phyloP scores from a whole-genome alignment of 2,113 vertebrate genomes.

The Pollimyrus isidori region DNA sequence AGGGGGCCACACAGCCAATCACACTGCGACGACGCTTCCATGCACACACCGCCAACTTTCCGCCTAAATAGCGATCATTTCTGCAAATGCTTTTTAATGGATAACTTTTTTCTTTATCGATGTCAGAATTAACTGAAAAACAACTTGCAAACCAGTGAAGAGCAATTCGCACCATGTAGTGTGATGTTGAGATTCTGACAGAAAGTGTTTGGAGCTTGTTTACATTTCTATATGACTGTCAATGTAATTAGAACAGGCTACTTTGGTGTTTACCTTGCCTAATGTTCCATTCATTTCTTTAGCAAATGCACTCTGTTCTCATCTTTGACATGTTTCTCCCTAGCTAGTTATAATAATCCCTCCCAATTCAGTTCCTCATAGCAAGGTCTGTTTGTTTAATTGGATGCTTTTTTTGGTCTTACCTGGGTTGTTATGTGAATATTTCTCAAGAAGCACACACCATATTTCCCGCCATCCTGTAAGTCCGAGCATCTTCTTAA shows the following conservation, averaged over 20 bases:
- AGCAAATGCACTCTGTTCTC: not conserved
- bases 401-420: not conserved
- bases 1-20: not conserved
- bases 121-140: not conserved
- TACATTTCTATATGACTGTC: not conserved
- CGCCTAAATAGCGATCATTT: not conserved
- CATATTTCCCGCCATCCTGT: not conserved
- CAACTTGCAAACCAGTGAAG: not conserved
- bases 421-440: not conserved
- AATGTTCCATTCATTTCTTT: not conserved
- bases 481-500: not conserved
- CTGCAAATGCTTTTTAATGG: not conserved
- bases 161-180: not conserved
- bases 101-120: not conserved
- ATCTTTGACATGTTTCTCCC: not conserved
- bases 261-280: not conserved
- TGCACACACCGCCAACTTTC: not conserved
- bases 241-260: not conserved
- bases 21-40: not conserved
- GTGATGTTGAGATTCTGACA: not conserved
- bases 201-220: not conserved
- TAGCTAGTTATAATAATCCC: not conserved
- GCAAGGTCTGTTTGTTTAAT: not conserved
- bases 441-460: not conserved
- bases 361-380: not conserved